Evolutionary conservation across 1,140 invertebrate species (phyloP).

Genomic region (Sipha flava): DNA sequence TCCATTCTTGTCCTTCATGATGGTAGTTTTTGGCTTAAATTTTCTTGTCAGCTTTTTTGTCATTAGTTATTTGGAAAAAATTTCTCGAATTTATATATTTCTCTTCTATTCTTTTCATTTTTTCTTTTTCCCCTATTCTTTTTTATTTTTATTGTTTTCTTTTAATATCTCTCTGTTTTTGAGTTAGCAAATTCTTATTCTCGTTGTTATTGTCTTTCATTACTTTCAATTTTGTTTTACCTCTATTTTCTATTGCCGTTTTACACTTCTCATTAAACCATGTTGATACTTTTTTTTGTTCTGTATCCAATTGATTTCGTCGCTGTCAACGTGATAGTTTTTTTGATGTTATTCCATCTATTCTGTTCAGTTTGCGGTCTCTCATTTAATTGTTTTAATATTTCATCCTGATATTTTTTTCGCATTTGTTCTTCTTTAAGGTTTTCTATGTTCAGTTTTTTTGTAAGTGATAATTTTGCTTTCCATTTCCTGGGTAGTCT

Average conservation of each 20-base stretch:
- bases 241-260: conserved; percentile 16
- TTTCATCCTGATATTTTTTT: background rate
- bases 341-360: conserved; percentile 1
- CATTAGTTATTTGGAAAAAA: background rate
- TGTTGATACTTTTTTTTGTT: conserved; percentile 22
- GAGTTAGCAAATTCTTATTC: background rate
- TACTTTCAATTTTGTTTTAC: conserved; percentile 1
- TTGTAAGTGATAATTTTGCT: background rate
- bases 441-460: background rate
- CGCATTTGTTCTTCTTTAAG: background rate
- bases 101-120: conserved; percentile 23
- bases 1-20: conserved; percentile 3
- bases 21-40: background rate
- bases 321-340: background rate
- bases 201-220: background rate
- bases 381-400: background rate
- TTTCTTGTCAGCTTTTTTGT: background rate
- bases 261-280: conserved; percentile 36
- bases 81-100: conserved; percentile 1
- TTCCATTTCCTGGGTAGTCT: background rate
- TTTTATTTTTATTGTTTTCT: conserved; percentile 6
- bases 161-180: background rate
- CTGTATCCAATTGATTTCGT: background rate
- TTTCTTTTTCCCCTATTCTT: conserved; percentile 4
- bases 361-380: background rate